These are phyloP conservation scores for Cremastinae sp. DNA, from an alignment of 2,888 invertebrate species.

Conservation along the genomic window DNA sequence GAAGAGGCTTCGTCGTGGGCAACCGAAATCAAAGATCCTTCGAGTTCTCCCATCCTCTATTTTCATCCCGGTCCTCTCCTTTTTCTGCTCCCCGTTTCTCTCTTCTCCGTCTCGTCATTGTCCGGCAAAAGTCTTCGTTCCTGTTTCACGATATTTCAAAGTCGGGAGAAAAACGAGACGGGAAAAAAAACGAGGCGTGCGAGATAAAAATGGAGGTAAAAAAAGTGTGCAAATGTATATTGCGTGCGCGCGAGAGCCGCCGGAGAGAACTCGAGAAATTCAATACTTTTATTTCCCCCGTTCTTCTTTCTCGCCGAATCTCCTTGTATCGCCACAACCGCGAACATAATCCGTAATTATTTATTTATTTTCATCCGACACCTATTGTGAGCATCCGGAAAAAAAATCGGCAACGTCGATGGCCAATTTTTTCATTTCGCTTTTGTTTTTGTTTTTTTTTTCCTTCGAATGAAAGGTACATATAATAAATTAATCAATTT, in stretches of 20 bases:
- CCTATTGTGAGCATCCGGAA: not conserved
- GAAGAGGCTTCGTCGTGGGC: conserved; percentile 36
- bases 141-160: conserved; percentile 53
- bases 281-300: conserved; percentile 22
- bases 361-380: conserved; percentile 31
- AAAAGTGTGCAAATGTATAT: conserved; percentile 22
- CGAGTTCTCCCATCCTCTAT: conserved; percentile 12
- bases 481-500: too few relatives aligned
- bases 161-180: conserved; percentile 53
- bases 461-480: too few relatives aligned
- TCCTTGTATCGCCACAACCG: conserved; percentile 8
- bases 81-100: not conserved
- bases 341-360: conserved; percentile 37
- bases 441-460: too few relatives aligned
- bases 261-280: conserved; percentile 26
- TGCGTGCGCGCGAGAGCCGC: conserved; percentile 29
- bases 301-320: conserved; percentile 24
- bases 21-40: conserved; percentile 54
- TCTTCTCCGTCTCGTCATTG: conserved; percentile 50
- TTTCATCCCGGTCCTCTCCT: conserved; percentile 24
- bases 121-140: conserved; percentile 52
- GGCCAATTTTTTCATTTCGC: not conserved
- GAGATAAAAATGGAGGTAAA: conserved; percentile 8
- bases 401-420: not conserved
- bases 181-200: conserved; percentile 33